Base-by-base conservation (phyloP, 2,113 vertebrate species). In the Anoplopoma fimbria region DNA sequence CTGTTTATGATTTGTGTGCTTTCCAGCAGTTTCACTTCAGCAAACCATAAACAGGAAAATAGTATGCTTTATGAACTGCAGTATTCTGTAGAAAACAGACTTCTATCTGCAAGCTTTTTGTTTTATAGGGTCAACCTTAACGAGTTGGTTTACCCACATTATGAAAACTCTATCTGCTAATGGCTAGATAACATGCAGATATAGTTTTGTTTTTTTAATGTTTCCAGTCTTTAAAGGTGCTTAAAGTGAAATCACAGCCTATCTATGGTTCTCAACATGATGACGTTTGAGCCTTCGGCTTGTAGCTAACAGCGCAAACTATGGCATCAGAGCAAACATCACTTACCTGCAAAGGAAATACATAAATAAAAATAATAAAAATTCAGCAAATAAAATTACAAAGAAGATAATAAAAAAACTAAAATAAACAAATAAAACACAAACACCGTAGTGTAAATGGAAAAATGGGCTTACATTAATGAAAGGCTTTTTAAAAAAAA, bases 1-100 rank as follows among this genome's bases (percentile, higher is more conserved):
- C 87, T 90, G 78, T 87, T 87, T 71, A 74, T 15, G 38, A 64
- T 73, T 62, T 33, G n/a, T 65, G 40, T 27, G 9, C 33, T 6
- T n/a, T 0, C 27, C 53, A 77, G 63, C 27, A 42, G 82, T 84
- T 83, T 91, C 81, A 67, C 68, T 74, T 88, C 70, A 75, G 29
- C 55, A 68, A 75, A 60, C 29, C 4, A 19, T 17, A 0, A 40
- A 27, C 64, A 69, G 60, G 40, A 61, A 21, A 29, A 60, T n/a
- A 34, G 60, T 72, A 42, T 75, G 33, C 1, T 21, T 79, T 40
- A 45, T 77, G 57, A n/a, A 9, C n/a, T 10, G 1, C 21, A 4
- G 33, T 42, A 6, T 33, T 31, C 15, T 58, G 31, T 9, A 17
- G 58, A n/a, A 36, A 61, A 69, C 6, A 49, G 27, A 60, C 29